These are phyloP conservation scores for Troglohyphantes excavatus DNA, from an alignment of 2,888 invertebrate species.

Conservation along the genomic window DNA sequence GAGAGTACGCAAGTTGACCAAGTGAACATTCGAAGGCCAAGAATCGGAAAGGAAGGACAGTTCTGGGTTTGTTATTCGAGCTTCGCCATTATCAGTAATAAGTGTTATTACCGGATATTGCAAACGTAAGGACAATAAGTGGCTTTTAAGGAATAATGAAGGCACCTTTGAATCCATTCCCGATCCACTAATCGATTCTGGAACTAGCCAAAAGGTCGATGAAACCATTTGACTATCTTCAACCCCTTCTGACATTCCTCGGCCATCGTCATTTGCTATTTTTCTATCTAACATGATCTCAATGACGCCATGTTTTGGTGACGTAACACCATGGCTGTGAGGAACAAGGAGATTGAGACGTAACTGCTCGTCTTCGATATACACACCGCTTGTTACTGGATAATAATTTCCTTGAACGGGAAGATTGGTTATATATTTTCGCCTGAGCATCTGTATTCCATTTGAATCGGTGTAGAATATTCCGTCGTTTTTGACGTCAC, in stretches of 20 bases:
- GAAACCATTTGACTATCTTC: slow-evolving; percentile 90
- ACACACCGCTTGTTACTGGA: slow-evolving; percentile 95
- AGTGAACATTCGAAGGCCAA: slow-evolving; percentile 88
- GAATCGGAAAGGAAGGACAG: slow-evolving; percentile 81
- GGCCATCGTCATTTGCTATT: slow-evolving; percentile 95
- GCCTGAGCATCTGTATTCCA: slow-evolving; percentile 94
- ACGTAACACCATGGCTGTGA: slow-evolving; percentile 93
- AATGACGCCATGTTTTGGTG: slow-evolving; percentile 92
- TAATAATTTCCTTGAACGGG: slow-evolving; percentile 97
- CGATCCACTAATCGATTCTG: slow-evolving; percentile 86
- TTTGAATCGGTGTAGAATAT: slow-evolving; percentile 90
- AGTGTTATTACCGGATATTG: slow-evolving; percentile 92
- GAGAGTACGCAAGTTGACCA: slow-evolving; percentile 90
- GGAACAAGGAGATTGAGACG: slow-evolving; percentile 92
- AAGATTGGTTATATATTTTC: slow-evolving; percentile 89
- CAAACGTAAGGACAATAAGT: slow-evolving; percentile 89
- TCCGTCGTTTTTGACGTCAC: slow-evolving; percentile 89
- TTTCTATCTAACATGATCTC: slow-evolving; percentile 98
- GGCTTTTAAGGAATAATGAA: slow-evolving; percentile 87
- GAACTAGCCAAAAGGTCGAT: slow-evolving; percentile 89
- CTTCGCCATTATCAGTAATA: slow-evolving; percentile 85
- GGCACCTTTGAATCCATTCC: slow-evolving; percentile 82
- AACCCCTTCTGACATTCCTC: slow-evolving; percentile 97
- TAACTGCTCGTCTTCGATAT: slow-evolving; percentile 88
- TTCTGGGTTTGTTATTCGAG: slow-evolving; percentile 27